Percentiles rank a stretch among this genome's conserved stretches.
Evolutionary conservation across 2,797 vertebrate genomes (phyloP).

Genomic region (Hippoglossus hippoglossus): DNA sequence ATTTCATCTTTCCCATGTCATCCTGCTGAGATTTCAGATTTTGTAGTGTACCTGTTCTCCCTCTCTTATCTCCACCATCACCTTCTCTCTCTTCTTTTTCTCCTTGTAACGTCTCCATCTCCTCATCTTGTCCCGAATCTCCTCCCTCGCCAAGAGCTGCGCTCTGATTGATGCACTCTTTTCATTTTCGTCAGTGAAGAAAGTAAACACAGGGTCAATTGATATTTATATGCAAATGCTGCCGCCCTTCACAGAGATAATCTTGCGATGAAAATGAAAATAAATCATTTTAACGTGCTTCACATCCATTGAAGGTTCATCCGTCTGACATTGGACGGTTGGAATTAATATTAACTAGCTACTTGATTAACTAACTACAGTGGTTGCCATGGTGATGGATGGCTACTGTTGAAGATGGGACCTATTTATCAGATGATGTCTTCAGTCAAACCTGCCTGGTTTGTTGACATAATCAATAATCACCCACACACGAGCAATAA

Average conservation of each 20-base stretch:
- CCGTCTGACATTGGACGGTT: too few relatives aligned
- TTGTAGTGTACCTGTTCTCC: neutral
- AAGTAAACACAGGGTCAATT: constrained; percentile 2
- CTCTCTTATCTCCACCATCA: neutral
- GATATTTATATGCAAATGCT: constrained; percentile 6
- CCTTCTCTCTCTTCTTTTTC: neutral
- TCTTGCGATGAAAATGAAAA: neutral
- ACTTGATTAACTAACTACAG: too few relatives aligned
- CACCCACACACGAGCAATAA: neutral
- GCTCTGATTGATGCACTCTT: neutral
- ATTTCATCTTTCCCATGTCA: neutral
- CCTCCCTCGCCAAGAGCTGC: neutral
- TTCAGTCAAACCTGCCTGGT: neutral
- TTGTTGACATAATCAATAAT: neutral
- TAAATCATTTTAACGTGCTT: neutral
- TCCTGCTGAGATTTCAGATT: neutral
- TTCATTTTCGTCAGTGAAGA: constrained; percentile 1
- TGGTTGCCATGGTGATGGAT: too few relatives aligned
- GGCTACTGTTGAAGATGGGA: too few relatives aligned
- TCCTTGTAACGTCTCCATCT: neutral
- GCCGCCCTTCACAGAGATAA: neutral
- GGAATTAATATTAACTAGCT: too few relatives aligned
- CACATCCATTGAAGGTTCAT: too few relatives aligned
- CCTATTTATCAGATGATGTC: too few relatives aligned
- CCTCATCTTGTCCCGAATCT: neutral